These are phyloP conservation scores for Gobionotothen gibberifrons DNA, from an alignment of 2,797 vertebrate genomes.

Conservation along the genomic window DNA sequence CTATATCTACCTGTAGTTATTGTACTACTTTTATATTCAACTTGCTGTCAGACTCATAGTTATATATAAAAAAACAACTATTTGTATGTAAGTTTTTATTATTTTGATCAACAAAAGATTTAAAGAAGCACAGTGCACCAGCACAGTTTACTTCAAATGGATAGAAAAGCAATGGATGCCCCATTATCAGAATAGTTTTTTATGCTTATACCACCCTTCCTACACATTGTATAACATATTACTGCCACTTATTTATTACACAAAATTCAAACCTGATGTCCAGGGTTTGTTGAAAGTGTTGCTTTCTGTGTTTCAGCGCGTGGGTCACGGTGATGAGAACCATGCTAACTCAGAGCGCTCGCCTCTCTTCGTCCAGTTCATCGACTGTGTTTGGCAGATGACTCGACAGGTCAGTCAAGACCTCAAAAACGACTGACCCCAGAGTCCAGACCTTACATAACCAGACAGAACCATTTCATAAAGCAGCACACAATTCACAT, in stretches of 20 bases:
- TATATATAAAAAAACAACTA: neutral
- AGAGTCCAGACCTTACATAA: too few relatives aligned
- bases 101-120: too few relatives aligned
- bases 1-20: too few relatives aligned
- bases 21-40: too few relatives aligned
- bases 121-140: neutral
- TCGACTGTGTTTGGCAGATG: conserved; percentile 99
- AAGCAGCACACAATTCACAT: neutral
- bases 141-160: neutral
- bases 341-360: conserved; percentile 95
- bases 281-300: neutral
- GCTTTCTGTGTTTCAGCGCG: conserved; percentile 66
- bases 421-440: neutral
- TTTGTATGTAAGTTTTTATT: neutral
- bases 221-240: neutral
- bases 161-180: too few relatives aligned
- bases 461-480: too few relatives aligned
- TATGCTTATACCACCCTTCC: too few relatives aligned
- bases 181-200: too few relatives aligned
- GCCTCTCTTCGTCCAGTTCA: conserved; percentile 96
- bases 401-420: conserved; percentile 82
- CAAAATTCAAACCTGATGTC: neutral
- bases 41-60: too few relatives aligned
- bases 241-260: neutral
- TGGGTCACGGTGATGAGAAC: conserved; percentile 94